Base-by-base conservation (phyloP, 2,888 invertebrate species). In the Acrocyrtus sp. region DNA sequence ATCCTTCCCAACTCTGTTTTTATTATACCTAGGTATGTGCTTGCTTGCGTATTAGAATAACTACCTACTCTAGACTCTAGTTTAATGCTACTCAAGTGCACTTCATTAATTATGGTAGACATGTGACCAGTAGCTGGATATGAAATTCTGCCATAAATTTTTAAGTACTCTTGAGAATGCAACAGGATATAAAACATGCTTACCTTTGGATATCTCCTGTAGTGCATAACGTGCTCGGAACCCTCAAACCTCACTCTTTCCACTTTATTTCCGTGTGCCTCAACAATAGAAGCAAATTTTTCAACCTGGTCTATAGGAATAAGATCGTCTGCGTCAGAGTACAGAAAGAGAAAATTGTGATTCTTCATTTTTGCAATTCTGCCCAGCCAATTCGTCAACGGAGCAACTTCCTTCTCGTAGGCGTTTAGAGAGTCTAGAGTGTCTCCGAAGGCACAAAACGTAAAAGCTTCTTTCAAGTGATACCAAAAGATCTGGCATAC, bases 181-280 rank as follows among this genome's bases (percentile, higher is more conserved):
- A n/a, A n/a, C n/a, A n/a, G n/a, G n/a, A n/a, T n/a, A n/a, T n/a
- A 47, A 47, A 27, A 27, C 5, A 12, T 15, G 21, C 34, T 58
- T 57, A 88, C 87, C 51, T 89, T 86, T 45, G 87, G 88, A 82
- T 92, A 89, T 72, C 87, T 86, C 15, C 88, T 86, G 76, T 88
- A 88, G 82, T 92, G 92, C 81, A 90, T 89, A 0, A 92, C 92
- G 83, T 93, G 92, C n/a, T 89, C 88, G 10, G 91, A 91, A 81
- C 89, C 88, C 67, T 90, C 88, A 84, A 91, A 92, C 22, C 76
- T 79, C 29, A 74, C 50, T 43, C 66, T 74, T n/a, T 70, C 58
- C 6, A 80, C 76, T 17, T 51, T 60, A 73, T 76, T 80, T 22
- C 78, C 81, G 24, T 67, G 61, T 12, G 67, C 45, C 26, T 48